These are phyloP conservation scores for Mnemiopsis leidyi DNA, from an alignment of 37 sponge, comb jelly and placozoan species.

Conservation along the genomic window DNA sequence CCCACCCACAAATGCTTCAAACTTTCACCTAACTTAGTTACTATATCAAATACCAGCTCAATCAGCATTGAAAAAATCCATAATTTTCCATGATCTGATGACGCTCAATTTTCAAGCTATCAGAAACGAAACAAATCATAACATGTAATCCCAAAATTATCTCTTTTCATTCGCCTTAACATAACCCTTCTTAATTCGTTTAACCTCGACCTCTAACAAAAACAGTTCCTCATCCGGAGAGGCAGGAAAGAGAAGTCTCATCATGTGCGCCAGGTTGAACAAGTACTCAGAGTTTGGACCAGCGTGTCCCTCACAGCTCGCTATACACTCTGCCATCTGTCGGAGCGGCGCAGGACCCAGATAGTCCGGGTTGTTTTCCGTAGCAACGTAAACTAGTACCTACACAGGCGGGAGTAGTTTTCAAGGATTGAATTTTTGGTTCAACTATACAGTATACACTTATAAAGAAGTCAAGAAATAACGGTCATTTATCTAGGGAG, in stretches of 20 bases:
- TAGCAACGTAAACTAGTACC: constrained; percentile 82
- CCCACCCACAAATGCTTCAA: background rate
- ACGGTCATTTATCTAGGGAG: background rate
- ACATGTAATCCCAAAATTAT: no score
- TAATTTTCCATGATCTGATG: background rate
- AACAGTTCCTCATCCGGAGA: constrained; percentile 74
- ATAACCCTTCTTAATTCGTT: constrained; percentile 43
- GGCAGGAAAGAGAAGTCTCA: constrained; percentile 69
- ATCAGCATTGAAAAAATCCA: background rate
- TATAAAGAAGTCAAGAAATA: no score
- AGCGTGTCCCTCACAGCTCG: constrained; percentile 70
- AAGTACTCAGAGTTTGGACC: constrained; percentile 90
- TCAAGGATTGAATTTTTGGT: no score
- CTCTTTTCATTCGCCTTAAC: background rate
- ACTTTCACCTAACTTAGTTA: background rate
- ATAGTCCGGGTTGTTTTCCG: constrained; percentile 74
- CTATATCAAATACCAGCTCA: constrained; percentile 36
- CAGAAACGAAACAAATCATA: no score
- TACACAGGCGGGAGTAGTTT: constrained; percentile 68
- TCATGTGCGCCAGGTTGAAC: constrained; percentile 74
- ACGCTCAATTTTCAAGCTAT: no score
- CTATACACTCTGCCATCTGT: constrained; percentile 73
- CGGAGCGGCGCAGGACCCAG: constrained; percentile 79
- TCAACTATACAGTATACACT: no score
- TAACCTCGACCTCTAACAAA: constrained; percentile 70